Percentiles rank a stretch among this genome's conserved stretches.
Conservation (phyloP, 2,113 vertebrate genomes). For the Mirounga angustirostris region DNA sequence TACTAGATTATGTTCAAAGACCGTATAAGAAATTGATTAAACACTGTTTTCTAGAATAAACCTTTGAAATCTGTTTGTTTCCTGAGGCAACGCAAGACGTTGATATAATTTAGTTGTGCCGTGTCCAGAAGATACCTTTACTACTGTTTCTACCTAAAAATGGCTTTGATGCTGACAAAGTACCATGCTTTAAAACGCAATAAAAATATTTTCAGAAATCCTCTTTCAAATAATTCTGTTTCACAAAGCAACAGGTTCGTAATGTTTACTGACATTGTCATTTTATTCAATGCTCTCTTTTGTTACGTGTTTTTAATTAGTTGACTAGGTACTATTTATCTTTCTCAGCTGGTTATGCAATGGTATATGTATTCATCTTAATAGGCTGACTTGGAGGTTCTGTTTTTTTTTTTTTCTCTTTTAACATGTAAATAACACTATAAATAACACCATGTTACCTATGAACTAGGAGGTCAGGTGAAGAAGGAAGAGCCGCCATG, state of each 20-base stretch:
- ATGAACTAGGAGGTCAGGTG: not conserved
- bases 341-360: not conserved
- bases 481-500: not conserved
- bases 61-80: slow-evolving; percentile 54
- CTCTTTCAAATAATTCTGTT: slow-evolving; percentile 40
- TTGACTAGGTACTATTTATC: not conserved
- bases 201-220: slow-evolving; percentile 24
- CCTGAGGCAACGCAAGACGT: not conserved
- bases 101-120: not conserved
- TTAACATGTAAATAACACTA: not conserved
- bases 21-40: slow-evolving; percentile 72
- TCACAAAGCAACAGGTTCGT: not conserved
- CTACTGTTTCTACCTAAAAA: not conserved
- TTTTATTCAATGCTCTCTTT: not conserved
- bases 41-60: slow-evolving; percentile 74
- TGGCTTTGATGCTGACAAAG: not conserved
- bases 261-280: not conserved
- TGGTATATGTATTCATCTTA: not conserved
- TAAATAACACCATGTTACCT: not conserved
- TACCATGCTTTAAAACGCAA: not conserved
- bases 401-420: not conserved
- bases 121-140: not conserved
- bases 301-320: not conserved
- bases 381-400: not conserved
- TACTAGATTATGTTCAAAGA: slow-evolving; percentile 74